Evolutionary conservation across 2,797 vertebrate species (phyloP), one percentile per base, ranked within the genome.

Genomic region (Pseudochaenichthys georgianus): DNA sequence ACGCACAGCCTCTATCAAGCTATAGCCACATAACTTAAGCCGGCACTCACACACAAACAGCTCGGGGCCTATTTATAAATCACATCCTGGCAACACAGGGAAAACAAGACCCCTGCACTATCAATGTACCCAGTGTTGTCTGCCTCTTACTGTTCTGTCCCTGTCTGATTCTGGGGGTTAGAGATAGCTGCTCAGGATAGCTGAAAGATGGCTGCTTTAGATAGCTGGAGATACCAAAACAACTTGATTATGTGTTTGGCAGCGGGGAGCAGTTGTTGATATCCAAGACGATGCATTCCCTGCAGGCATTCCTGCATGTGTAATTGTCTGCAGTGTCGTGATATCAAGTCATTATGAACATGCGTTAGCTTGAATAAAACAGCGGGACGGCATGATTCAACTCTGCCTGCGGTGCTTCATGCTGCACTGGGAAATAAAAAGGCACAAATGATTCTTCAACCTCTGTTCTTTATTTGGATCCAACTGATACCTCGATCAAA

Each of bases 41-140:
- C 88, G 80, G 78, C 83, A 82, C 82, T 90, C 86, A 70, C 82
- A 85, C 89, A 87, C 87, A 84, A 86, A 82, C 88, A 88, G 82
- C 89, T 79, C 34, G 41, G 74, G 70, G 85, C 84, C 91, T 94
- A 95, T 94, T 93, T 93, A 89, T 94, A 94, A 88, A 90, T 83
- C 90, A 78, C 80, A 87, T 92, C 91, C 91, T 93, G 92, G 93
- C 91, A 92, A 87, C 75, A 47, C 81, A 91, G 89, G 88, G 92
- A 93, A 93, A 94, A 94, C 90, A 93, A 91, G 87, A 78, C 86
- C 82, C 73, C 87, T 51, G 73, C 79, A 69, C 88, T 89, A 88
- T 92, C 86, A 89, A 78, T 76, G 88, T 87, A 87, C 90, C 85
- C 90, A 92, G 81, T 86, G 88, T 84, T 91, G 90, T 90, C 89